Evolutionary conservation across 2,113 vertebrate species (phyloP).

Genomic region (Oreochromis spilurus): DNA sequence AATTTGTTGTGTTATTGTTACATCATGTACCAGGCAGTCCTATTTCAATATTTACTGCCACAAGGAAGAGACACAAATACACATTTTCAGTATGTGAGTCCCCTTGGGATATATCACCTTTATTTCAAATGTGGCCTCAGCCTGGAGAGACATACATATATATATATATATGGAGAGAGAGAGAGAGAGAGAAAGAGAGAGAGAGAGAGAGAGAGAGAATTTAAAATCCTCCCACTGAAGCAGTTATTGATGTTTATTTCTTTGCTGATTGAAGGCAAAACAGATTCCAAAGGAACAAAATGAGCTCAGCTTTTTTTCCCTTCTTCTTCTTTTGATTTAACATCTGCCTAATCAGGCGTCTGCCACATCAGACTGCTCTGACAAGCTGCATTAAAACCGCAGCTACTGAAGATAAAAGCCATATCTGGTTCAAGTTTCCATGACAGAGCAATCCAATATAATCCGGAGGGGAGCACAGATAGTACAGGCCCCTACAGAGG

Average conservation of each 20-base stretch:
- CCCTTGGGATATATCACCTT: not conserved
- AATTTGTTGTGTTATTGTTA: not conserved
- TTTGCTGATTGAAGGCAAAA: not conserved
- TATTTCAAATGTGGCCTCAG: not conserved
- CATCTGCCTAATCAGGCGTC: not conserved
- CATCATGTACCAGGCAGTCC: too few relatives aligned
- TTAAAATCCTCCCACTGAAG: not conserved
- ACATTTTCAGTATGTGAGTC: not conserved
- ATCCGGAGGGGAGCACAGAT: not conserved
- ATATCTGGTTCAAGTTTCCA: not conserved
- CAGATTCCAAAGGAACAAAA: not conserved
- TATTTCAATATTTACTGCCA: not conserved
- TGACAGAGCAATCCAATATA: not conserved
- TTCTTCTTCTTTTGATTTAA: not conserved
- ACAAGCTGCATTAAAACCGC: not conserved
- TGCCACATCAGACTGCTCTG: not conserved
- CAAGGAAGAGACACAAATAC: not conserved
- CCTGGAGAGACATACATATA: too few relatives aligned
- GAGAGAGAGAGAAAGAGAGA: not conserved
- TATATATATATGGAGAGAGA: too few relatives aligned
- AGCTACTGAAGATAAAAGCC: not conserved
- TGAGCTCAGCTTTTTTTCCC: fast-evolving
- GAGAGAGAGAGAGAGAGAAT: not conserved
- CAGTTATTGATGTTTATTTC: not conserved
- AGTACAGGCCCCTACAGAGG: not conserved